Base-by-base conservation (phyloP, 2,888 invertebrate species). In the Morpho deidamia region DNA sequence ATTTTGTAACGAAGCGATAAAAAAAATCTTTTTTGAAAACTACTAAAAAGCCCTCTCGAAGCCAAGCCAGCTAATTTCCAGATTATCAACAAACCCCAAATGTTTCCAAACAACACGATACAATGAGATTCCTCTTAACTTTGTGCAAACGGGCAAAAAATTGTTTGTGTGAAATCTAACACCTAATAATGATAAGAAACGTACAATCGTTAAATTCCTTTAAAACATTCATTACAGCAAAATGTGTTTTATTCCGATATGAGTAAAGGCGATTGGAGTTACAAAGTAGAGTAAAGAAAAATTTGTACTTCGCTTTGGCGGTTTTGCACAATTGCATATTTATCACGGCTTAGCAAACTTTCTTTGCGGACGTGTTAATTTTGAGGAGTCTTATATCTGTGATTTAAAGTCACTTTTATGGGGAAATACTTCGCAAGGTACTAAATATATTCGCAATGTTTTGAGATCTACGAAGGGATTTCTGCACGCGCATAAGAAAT, bases 111-210 rank as follows among this genome's bases (percentile, higher is more conserved):
- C 59, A 59, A 63, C 56, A 54, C 61, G 62, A 58, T 60, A 66
- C 65, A 66, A 63, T 60, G 32, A 9, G 9, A 55, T 53, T 61
- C 62, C 69, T 66, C 61, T 68, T 56, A 52, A 63, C 46, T 59
- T 74, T 75, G 73, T 68, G 68, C 74, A 75, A 79, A 71, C 56
- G 70, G 34, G 53, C 62, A 68, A 77, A 70, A 71, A 74, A 68
- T 51, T 11, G 59, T 61, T 66, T 69, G 69, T 70, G 71, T 69
- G 62, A 71, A 70, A 75, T 66, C 59, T 76, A 67, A 76, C 77
- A 57, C 77, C 72, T 68, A 44, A 43, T 38, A 14, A 61, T 60
- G 41, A 58, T 44, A 32, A 32, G 33, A 35, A 12, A 38, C 46
- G 4, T 1, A 5, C 23, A 23, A 1, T 23, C 23, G 23, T 23